These are phyloP conservation scores for Craterocephalus amniculus DNA, from an alignment of 2,797 vertebrate genomes.

Conservation along the genomic window DNA sequence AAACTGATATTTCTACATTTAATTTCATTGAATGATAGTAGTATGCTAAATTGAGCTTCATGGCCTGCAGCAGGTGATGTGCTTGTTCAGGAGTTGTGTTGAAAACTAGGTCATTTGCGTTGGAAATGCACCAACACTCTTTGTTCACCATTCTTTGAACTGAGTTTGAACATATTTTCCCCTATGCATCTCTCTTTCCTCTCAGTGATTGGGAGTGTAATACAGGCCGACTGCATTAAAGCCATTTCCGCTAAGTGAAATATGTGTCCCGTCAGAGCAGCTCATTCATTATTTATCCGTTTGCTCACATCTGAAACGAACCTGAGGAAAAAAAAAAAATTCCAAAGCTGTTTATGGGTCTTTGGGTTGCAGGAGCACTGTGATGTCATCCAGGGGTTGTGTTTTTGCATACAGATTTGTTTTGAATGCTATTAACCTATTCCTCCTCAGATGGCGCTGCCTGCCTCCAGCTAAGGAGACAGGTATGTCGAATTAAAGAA, in stretches of 20 bases:
- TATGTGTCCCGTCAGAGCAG: constrained; percentile 78
- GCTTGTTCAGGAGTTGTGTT: constrained; percentile 41
- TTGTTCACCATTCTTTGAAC: constrained; percentile 65
- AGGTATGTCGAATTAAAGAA: constrained; percentile 36
- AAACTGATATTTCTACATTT: constrained; percentile 2
- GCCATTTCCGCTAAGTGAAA: constrained; percentile 82
- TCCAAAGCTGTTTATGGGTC: constrained; percentile 76
- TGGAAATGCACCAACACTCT: constrained; percentile 42
- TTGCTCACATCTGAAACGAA: constrained; percentile 82
- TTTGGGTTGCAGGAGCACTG: constrained; percentile 65
- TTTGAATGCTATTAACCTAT: constrained; percentile 80
- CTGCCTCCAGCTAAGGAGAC: constrained; percentile 54
- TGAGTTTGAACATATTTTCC: constrained; percentile 63
- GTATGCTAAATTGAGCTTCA: not conserved
- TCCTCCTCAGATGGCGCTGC: constrained; percentile 66
- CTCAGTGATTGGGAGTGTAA: constrained; percentile 72
- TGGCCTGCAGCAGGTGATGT: constrained; percentile 26
- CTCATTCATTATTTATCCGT: constrained; percentile 84
- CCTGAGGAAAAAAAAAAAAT: constrained; percentile 64
- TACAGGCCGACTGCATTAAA: constrained; percentile 78
- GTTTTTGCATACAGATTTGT: constrained; percentile 71
- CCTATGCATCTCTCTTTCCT: constrained; percentile 48
- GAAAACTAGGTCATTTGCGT: constrained; percentile 73
- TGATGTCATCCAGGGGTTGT: constrained; percentile 79
- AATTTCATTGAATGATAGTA: not conserved